Base-by-base conservation (phyloP, 2,113 vertebrate genomes). In the Hyperoodon ampullatus region DNA sequence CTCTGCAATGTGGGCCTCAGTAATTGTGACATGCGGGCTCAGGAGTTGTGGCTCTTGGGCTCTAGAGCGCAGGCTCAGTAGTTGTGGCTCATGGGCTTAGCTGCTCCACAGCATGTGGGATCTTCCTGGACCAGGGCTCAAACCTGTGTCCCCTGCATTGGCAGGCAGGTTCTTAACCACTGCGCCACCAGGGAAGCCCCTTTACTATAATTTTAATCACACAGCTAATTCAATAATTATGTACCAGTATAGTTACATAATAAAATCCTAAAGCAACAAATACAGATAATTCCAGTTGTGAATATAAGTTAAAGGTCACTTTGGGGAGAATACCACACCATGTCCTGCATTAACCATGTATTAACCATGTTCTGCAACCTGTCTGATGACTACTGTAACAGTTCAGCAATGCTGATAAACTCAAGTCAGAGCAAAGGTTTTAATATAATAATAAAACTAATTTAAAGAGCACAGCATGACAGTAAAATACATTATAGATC, bases 171-270 rank as follows among this genome's bases (percentile, higher is more conserved):
- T 53, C 53, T 53, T 53, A 53, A 53, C 15, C 53, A 53, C 53
- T 53, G 16, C 1, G 5, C 53, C 53, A 53, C 53, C 15, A 53
- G 53, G 15, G 53, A 53, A 53, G 53, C 53, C 53, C 53, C 3
- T 85, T 83, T n/a, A 95, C 26, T 92, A 6, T 77, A 93, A 50
- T 84, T 82, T 95, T 84, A 87, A 21, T 96, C 21, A 82, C 8
- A 89, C 18, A 87, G 50, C 21, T 72, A 88, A 84, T 58, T 72
- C 23, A 86, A 14, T 61, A 92, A 72, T 95, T 93, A 94, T 33
- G 6, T 71, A 80, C 23, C 42, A 84, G 39, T 42, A 96, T 65
- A 13, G 53, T 80, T 66, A 95, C 0, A 74, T 16, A 65, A 87
- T 35, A 6, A 82, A 95, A 91, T 58, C 14, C 13, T 83, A 93